Evolutionary conservation across 2,888 invertebrate species (phyloP).

Genomic region (Eumacrocentrus americanus): DNA sequence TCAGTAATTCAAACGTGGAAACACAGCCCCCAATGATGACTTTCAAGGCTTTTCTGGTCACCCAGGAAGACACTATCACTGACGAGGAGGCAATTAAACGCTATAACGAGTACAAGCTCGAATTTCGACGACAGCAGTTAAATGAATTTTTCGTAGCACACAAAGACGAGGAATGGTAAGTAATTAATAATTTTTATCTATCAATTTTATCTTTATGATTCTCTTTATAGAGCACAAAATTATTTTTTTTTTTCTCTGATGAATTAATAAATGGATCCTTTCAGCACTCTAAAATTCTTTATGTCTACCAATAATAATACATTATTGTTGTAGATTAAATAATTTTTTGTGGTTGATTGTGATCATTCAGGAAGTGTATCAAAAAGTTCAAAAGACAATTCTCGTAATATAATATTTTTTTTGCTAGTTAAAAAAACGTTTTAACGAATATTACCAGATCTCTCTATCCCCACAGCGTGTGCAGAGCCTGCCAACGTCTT

Average conservation of each 20-base stretch:
- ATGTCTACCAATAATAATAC: no score
- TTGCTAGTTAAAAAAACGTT: slow-evolving; percentile 29
- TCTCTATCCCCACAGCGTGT: slow-evolving; percentile 61
- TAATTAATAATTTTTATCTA: no score
- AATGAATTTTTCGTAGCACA: slow-evolving; percentile 99
- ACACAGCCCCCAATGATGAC: slow-evolving; percentile 96
- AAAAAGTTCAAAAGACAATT: neutral
- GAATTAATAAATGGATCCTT: no score
- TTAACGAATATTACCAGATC: slow-evolving; percentile 53
- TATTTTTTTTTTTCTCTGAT: no score
- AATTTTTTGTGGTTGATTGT: no score
- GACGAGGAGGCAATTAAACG: slow-evolving; percentile 96
- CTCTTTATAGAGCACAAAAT: no score
- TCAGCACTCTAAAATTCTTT: no score
- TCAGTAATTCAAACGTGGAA: slow-evolving; percentile 63
- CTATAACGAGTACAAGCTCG: slow-evolving; percentile 98
- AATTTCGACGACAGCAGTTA: slow-evolving; percentile 93
- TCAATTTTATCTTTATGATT: no score
- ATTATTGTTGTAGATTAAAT: no score
- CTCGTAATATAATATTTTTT: neutral
- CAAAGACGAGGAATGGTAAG: slow-evolving; percentile 99
- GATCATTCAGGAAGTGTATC: neutral
- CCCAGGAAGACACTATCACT: slow-evolving; percentile 97
- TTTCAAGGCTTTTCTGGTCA: slow-evolving; percentile 93
- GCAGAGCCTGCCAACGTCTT: slow-evolving; percentile 55